Base-by-base conservation (phyloP, 1,140 invertebrate species). In the Drosophila erecta region DNA sequence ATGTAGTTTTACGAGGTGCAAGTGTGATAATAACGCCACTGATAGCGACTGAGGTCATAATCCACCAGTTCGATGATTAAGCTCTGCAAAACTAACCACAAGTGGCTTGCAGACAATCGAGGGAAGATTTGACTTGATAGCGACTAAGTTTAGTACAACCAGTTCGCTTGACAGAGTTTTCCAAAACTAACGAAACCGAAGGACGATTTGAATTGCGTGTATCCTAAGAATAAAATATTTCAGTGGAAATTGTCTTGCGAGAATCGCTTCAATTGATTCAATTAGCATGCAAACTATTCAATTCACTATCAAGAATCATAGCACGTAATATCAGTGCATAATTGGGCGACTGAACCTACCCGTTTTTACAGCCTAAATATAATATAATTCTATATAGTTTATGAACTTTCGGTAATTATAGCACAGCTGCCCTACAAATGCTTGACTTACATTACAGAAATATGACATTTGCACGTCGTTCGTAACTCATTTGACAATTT, bases 381-480 rank as follows among this genome's bases (percentile, higher is more conserved):
- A 12, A 15, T 20, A 12, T 33, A 15, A 20, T 17, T 43, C n/a
- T 56, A 17, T 5, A 56, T 30, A 56, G 20, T 41, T 56, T 30
- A 27, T 24, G 8, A 43, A 41, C 14, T 30, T 8, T 56, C 10
- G 11, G n/a, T 40, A 41, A 43, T 56, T 56, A 30, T 15, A n/a
- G 54, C 54, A 27, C 38, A 43, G 54, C 38, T 43, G 54, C 2
- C 12, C 12, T 4, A 38, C 10, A 15, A 20, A n/a, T 17, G 4
- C 12, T 24, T 14, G 44, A 38, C 22, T n/a, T 15, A 8, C 40
- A 15, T 10, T 22, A n/a, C 11, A 40, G 15, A 53, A 17, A 22
- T 12, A 35, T 27, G 22, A 30, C 22, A 57, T 55, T 56, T n/a
- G 33, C 57, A 60, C 57, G 57, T 60, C 12, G 24, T 35, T 54